phyloP scores from a whole-genome alignment of 2,113 vertebrate genomes.

The Onychostoma macrolepis region DNA sequence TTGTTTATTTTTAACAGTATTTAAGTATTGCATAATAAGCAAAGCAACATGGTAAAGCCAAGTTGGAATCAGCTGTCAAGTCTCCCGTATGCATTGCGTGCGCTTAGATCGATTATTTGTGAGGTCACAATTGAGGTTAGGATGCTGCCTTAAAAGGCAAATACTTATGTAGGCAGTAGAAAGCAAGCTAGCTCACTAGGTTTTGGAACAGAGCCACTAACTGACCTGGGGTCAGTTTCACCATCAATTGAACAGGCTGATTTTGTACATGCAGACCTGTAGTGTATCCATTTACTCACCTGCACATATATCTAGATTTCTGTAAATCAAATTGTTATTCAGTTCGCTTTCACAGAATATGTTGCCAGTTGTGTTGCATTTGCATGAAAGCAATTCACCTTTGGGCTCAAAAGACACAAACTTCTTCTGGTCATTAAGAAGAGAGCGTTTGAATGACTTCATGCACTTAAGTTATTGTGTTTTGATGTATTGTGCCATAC shows the following conservation, averaged over 20 bases:
- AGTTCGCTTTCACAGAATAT: not conserved
- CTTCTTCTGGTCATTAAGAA: not conserved
- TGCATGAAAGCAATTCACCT: not conserved
- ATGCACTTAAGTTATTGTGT: slow-evolving; percentile 34
- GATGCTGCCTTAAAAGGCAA: not conserved
- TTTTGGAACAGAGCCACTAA: slow-evolving; percentile 4
- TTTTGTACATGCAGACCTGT: not conserved
- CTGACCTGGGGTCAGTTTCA: not conserved
- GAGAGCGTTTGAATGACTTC: slow-evolving; percentile 1
- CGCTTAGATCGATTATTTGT: not conserved
- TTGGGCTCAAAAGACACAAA: not conserved
- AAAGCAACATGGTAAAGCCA: not conserved
- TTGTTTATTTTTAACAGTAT: no score
- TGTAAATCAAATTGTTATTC: not conserved
- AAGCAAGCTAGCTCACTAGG: not conserved
- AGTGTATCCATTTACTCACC: not conserved
- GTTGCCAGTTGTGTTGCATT: not conserved
- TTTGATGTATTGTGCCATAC: slow-evolving; percentile 17
- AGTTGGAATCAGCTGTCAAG: not conserved
- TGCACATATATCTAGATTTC: not conserved
- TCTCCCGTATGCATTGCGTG: not conserved
- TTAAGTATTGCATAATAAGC: no score
- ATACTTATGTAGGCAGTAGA: not conserved
- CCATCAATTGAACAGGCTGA: not conserved
- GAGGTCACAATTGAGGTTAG: not conserved